Conservation (phyloP, 37 sponge, comb jelly and placozoan genomes). For the Cladorhizidae sp. region DNA sequence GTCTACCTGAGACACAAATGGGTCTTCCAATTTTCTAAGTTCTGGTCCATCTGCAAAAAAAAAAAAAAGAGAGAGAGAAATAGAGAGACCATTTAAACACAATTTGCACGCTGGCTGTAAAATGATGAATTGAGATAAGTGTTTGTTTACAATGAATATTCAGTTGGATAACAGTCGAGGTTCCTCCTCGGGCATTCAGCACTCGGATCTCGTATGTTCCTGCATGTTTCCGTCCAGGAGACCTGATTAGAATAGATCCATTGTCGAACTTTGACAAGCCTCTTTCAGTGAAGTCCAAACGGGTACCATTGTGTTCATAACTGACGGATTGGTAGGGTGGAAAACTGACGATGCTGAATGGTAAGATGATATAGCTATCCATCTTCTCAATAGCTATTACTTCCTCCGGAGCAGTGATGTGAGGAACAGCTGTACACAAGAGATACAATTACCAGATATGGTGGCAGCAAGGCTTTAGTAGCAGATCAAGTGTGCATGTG, state of each 20-base stretch:
- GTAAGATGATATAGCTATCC: not conserved
- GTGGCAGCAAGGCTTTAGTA: not conserved
- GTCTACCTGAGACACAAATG: constrained; percentile 14
- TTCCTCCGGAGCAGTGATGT: not conserved
- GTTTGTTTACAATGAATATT: constrained; percentile 11
- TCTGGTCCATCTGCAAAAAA: constrained; percentile 15
- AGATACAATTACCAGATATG: not conserved
- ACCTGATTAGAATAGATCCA: constrained; percentile 4
- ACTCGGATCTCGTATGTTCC: not conserved
- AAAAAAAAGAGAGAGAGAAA: too few species aligned
- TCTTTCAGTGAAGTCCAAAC: not conserved
- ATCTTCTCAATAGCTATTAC: constrained; percentile 1
- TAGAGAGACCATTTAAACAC: not conserved
- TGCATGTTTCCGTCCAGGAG: not conserved
- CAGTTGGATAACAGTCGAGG: constrained; percentile 7
- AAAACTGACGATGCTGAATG: not conserved
- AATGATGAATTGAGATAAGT: not conserved
- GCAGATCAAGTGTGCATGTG: too few species aligned
- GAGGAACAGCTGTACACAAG: not conserved
- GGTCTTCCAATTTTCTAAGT: not conserved
- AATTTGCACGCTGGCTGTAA: not conserved
- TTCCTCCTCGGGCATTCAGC: not conserved
- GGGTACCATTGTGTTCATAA: not conserved
- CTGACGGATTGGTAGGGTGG: not conserved
- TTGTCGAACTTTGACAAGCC: not conserved